A percentile compares a stretch with the other conserved stretches of the same genome.
Evolutionary conservation across 2,113 vertebrate species (phyloP).

Genomic region (Galeopterus variegatus): DNA sequence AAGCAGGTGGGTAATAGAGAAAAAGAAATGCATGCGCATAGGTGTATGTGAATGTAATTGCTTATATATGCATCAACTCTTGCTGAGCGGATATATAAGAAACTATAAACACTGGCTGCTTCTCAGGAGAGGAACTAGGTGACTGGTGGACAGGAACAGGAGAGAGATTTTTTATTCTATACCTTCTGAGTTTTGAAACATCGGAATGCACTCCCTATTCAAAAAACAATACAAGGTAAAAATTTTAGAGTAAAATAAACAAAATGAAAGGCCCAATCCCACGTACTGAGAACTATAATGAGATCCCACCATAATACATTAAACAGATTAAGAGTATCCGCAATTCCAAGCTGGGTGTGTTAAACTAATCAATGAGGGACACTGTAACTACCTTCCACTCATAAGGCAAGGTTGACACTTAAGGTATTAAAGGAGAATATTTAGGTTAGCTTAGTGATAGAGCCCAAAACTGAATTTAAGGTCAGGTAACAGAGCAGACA

Average conservation of each 20-base stretch:
- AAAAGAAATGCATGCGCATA: neutral
- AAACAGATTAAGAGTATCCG: neutral
- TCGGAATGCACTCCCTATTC: neutral
- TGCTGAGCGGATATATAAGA: neutral
- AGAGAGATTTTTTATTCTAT: neutral
- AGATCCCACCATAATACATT: neutral
- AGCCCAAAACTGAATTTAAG: neutral
- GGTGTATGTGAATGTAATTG: neutral
- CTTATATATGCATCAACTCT: neutral
- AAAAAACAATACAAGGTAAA: neutral
- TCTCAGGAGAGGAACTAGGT: neutral
- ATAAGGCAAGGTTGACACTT: neutral
- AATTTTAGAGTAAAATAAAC: neutral
- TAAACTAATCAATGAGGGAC: neutral
- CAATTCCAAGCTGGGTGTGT: neutral
- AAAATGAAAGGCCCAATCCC: neutral
- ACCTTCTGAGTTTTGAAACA: constrained; percentile 22
- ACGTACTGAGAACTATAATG: neutral
- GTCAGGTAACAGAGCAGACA: neutral
- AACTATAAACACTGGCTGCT: neutral
- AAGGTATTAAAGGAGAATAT: neutral
- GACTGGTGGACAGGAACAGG: neutral
- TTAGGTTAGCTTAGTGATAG: neutral
- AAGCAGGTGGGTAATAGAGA: neutral
- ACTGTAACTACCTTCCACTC: neutral